These are phyloP conservation scores for Lepidocyrtinus sp. DNA, from an alignment of 2,888 invertebrate genomes.

Conservation along the genomic window DNA sequence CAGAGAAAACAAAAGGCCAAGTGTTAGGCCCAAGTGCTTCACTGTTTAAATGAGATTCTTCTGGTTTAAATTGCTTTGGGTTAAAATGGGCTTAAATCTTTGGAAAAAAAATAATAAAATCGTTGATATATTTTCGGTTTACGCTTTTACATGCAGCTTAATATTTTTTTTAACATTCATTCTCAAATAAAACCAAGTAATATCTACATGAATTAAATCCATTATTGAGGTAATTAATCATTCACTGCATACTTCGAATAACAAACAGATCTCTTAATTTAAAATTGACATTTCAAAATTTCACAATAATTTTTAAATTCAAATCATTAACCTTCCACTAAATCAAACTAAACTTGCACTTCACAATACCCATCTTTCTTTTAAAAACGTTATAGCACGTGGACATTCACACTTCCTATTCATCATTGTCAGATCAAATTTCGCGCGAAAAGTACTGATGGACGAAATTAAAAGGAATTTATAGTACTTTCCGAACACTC, in stretches of 20 bases:
- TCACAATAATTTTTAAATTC: not conserved
- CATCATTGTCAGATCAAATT: constrained; percentile 1
- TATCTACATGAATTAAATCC: no score
- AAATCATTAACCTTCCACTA: not conserved
- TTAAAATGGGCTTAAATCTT: not conserved
- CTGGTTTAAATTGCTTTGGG: not conserved
- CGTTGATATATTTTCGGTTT: not conserved
- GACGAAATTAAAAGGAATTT: not conserved
- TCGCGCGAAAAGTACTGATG: not conserved
- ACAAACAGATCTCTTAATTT: no score
- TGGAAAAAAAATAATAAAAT: no score
- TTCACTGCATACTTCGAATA: no score
- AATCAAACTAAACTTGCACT: not conserved
- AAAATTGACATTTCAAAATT: not conserved
- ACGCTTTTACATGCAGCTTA: no score
- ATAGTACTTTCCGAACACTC: not conserved
- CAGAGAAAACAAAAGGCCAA: not conserved
- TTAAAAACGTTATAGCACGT: not conserved
- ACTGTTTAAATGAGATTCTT: constrained; percentile 14
- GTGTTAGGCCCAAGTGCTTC: no score
- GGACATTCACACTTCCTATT: not conserved
- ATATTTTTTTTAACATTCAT: no score
- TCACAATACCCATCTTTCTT: not conserved
- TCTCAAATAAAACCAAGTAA: no score
- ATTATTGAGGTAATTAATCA: no score